Base-by-base conservation (phyloP, 2,888 invertebrate genomes). In the Mythimna pallens region DNA sequence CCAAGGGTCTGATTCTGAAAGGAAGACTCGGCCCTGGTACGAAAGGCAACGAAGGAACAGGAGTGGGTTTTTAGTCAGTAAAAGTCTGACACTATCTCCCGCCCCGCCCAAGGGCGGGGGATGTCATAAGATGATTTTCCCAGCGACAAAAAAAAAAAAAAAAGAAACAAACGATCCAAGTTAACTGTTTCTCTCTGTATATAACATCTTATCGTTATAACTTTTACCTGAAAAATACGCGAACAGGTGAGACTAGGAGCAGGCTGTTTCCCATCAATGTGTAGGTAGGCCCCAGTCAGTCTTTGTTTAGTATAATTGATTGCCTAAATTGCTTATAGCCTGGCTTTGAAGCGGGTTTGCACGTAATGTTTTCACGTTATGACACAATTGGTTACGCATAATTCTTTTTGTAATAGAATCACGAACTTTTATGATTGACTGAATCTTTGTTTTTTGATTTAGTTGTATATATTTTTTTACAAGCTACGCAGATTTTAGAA, bases 251-350 rank as follows among this genome's bases (percentile, higher is more conserved):
- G n/a, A 63, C 63, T 58, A 43, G 64, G 59, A 69, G 22, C 52
- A 59, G 61, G 36, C 61, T 59, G 65, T 75, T 83, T 59, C 43
- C 62, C 58, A 67, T 80, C 57, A 72, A 54, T 54, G 43, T 57
- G 64, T 59, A 40, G 25, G 25, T 25, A 25, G 43, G 54, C 14
- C 58, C 64, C 65, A 67, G 50, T 40, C 55, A 64, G 69, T 72
- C 81, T 73, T 84, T 84, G 84, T 81, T 81, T 69, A 80, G 69
- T 57, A 65, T 82, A 82, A 84, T 82, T 81, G 81, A 82, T 84
- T 71, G 76, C 54, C 52, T 72, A 72, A 76, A 80, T 83, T 71
- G 82, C 65, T 72, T 70, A 67, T 68, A 47, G 50, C 67, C 58
- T 0, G 43, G 69, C 52, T 57, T 68, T 20, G 22, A 62, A 68